A percentile compares a stretch with the other conserved stretches of the same genome.
These are phyloP conservation scores for Circaetus cinerascens DNA, from an alignment of 2,113 vertebrate genomes.

Conservation along the genomic window DNA sequence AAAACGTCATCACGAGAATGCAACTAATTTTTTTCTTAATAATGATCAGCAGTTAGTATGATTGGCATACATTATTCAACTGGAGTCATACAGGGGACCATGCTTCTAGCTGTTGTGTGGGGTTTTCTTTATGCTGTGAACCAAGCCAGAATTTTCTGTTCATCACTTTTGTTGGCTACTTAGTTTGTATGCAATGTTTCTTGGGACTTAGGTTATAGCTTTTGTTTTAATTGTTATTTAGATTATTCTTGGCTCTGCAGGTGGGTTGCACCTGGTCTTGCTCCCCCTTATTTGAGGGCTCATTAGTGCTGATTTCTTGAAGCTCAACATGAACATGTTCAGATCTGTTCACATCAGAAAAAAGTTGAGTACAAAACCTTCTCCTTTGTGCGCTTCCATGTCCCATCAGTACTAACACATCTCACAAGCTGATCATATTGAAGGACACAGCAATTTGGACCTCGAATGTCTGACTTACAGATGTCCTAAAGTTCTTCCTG, in stretches of 20 bases:
- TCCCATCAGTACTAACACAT: neutral
- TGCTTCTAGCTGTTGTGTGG: neutral
- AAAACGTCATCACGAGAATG: neutral
- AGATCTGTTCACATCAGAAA: neutral
- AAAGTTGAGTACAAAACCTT: neutral
- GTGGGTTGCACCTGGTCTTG: neutral
- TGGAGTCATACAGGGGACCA: neutral
- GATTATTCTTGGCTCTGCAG: neutral
- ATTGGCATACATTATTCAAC: neutral
- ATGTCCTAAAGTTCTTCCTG: neutral
- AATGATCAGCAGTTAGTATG: neutral
- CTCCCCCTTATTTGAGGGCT: neutral
- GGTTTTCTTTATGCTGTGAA: neutral
- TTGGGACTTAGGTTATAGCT: neutral
- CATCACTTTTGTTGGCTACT: neutral
- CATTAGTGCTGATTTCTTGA: neutral
- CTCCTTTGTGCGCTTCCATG: neutral
- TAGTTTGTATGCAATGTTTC: neutral
- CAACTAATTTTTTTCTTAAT: neutral
- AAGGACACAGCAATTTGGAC: neutral
- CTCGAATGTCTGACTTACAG: neutral
- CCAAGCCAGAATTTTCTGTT: neutral
- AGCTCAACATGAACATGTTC: neutral
- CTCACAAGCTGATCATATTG: neutral
- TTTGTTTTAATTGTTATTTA: neutral